phyloP scores from a whole-genome alignment of 2,888 invertebrate genomes.

The Stenichneumon culpator region DNA sequence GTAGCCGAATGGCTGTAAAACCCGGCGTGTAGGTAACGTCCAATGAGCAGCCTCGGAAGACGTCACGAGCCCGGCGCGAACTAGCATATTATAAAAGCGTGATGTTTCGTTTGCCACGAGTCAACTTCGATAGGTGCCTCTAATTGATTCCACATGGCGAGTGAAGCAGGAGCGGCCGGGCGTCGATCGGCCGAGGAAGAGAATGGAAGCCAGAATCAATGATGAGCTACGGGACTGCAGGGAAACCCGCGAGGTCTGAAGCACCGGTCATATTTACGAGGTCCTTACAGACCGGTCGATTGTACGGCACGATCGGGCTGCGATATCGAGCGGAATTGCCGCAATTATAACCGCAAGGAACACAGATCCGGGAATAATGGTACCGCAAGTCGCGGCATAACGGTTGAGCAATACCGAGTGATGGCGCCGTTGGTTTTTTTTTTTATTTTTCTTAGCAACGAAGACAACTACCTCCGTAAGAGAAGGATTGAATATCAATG shows the following conservation, averaged over 20 bases:
- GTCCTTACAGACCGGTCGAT: conserved; percentile 52
- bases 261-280: conserved; percentile 66
- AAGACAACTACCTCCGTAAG: no score
- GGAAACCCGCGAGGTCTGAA: conserved; percentile 39
- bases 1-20: neutral
- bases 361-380: conserved; percentile 43
- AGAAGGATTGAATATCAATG: no score
- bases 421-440: neutral
- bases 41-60: neutral
- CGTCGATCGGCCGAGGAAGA: neutral
- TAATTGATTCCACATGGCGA: conserved; percentile 46
- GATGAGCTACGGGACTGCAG: conserved; percentile 16
- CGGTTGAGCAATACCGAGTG: neutral
- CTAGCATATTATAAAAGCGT: conserved; percentile 5
- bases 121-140: conserved; percentile 52
- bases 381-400: conserved; percentile 12
- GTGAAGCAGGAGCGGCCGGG: conserved; percentile 14
- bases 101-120: conserved; percentile 58
- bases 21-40: neutral
- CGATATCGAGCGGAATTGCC: conserved; percentile 67
- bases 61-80: neutral
- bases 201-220: conserved; percentile 32
- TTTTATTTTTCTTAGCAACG: no score
- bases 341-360: conserved; percentile 68
- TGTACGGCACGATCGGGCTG: conserved; percentile 55